Percentiles rank a stretch among this genome's conserved stretches.
These are phyloP conservation scores for Ranitomeya imitator DNA, from an alignment of 2,113 vertebrate genomes.

Conservation along the genomic window DNA sequence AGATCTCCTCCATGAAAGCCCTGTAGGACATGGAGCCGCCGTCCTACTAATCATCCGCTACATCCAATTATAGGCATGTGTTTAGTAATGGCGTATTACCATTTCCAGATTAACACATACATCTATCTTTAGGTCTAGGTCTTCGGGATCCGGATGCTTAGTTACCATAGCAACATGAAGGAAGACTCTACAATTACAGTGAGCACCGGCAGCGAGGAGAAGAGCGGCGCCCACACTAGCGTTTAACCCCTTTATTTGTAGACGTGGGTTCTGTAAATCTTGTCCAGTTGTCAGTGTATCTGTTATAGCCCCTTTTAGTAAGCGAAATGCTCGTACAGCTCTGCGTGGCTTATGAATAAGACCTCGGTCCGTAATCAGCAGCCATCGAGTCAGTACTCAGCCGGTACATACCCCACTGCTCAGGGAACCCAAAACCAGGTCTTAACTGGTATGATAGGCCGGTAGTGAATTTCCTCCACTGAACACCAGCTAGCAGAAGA, in stretches of 20 bases:
- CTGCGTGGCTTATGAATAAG: not conserved
- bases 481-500: not conserved
- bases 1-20: not conserved
- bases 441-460: not conserved
- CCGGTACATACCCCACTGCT: not conserved
- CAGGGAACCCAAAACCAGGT: not conserved
- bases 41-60: not conserved
- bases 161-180: constrained; percentile 35
- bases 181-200: constrained; percentile 25
- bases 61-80: not conserved
- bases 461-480: not conserved
- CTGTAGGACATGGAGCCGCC: not conserved
- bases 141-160: not conserved
- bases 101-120: not conserved
- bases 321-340: not conserved
- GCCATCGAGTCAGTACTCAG: not conserved
- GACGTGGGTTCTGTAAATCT: not conserved
- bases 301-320: not conserved
- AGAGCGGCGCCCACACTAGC: not conserved
- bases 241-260: constrained; percentile 28
- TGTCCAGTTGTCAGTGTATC: not conserved
- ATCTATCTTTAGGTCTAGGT: constrained; percentile 4
- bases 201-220: not conserved
- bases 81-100: not conserved
- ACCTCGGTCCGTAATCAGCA: not conserved